Evolutionary conservation across 2,113 vertebrate genomes (phyloP).

Genomic region (Nesoenas mayeri): DNA sequence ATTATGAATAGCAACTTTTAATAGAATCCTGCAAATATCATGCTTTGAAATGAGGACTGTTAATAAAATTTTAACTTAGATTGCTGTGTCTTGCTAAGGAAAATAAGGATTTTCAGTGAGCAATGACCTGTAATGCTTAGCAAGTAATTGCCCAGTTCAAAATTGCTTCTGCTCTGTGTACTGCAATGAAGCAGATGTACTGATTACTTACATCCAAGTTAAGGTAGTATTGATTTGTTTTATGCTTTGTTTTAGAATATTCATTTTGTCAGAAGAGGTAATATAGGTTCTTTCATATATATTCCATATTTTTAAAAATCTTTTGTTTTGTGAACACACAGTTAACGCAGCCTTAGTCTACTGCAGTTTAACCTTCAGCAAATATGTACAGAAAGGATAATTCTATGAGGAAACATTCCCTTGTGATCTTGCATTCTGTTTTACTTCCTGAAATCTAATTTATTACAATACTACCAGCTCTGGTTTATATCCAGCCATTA

Average conservation of each 20-base stretch:
- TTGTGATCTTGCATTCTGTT: not conserved
- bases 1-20: not conserved
- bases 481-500: conserved; percentile 11
- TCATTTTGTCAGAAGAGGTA: not conserved
- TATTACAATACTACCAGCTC: not conserved
- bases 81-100: not conserved
- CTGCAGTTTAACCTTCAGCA: not conserved
- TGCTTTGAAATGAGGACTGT: not conserved
- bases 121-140: not conserved
- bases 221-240: not conserved
- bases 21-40: not conserved
- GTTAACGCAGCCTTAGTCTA: not conserved
- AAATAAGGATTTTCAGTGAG: not conserved
- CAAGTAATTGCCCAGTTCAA: not conserved
- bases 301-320: not conserved
- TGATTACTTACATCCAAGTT: not conserved
- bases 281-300: not conserved
- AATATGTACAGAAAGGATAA: not conserved
- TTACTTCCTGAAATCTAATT: conserved; percentile 15
- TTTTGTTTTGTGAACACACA: not conserved
- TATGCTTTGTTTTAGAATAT: not conserved
- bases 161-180: not conserved
- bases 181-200: not conserved
- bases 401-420: conserved; percentile 8
- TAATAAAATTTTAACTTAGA: not conserved